A percentile compares a stretch with the other conserved stretches of the same genome.
Evolutionary conservation across 2,888 invertebrate species (phyloP).

Genomic region (Piscicola geometra): DNA sequence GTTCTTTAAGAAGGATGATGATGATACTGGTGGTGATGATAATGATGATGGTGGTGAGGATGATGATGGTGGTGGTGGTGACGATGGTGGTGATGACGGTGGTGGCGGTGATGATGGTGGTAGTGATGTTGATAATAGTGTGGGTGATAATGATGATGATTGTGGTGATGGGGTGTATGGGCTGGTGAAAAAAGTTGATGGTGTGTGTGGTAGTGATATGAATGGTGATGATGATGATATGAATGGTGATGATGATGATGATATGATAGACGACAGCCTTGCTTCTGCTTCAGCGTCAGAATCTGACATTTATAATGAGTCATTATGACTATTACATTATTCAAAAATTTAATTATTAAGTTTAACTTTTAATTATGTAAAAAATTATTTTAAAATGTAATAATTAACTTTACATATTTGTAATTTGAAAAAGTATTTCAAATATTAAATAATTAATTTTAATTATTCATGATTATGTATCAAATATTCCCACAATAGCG

Average conservation of each 20-base stretch:
- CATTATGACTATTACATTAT: too few species aligned
- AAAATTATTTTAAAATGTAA: too few species aligned
- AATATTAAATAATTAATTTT: too few species aligned
- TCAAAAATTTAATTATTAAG: too few species aligned
- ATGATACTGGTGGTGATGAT: not conserved
- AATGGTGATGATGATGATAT: conserved; percentile 1
- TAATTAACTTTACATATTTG: too few species aligned
- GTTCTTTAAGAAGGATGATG: not conserved
- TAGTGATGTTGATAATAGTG: conserved; percentile 10
- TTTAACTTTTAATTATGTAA: too few species aligned
- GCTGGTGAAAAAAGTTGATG: not conserved
- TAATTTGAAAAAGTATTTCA: too few species aligned
- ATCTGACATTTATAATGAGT: too few species aligned
- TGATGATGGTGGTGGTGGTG: not conserved
- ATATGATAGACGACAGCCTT: not conserved
- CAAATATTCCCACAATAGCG: too few species aligned
- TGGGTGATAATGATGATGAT: not conserved
- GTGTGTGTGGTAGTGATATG: not conserved
- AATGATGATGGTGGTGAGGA: not conserved
- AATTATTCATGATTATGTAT: too few species aligned
- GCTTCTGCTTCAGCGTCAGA: not conserved
- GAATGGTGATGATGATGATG: not conserved
- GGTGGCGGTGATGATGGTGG: not conserved
- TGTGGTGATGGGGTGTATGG: not conserved
- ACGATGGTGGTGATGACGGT: not conserved